A percentile compares a stretch with the other conserved stretches of the same genome.
Conservation (phyloP, 2,888 invertebrate genomes). For the Pelosia muscerda region DNA sequence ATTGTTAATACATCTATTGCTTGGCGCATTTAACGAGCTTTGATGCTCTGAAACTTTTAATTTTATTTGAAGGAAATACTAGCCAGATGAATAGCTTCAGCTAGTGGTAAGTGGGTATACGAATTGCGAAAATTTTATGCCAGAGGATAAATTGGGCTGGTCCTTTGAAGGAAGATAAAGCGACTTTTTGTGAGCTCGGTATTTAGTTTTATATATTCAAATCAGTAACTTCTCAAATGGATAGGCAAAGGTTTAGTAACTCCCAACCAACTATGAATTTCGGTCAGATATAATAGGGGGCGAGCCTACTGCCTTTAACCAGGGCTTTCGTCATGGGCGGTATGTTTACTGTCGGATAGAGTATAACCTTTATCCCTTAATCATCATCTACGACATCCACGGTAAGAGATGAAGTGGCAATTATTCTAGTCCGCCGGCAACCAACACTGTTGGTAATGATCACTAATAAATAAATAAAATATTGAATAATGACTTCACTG, state of each 20-base stretch:
- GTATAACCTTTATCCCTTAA: background rate
- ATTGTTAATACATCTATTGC: slow-evolving; percentile 70
- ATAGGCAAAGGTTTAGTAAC: too few relatives aligned
- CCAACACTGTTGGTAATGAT: too few relatives aligned
- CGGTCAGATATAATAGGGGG: background rate
- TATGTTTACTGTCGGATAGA: background rate
- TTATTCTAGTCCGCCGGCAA: too few relatives aligned
- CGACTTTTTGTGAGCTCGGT: too few relatives aligned
- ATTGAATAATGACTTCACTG: too few relatives aligned
- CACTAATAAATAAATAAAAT: too few relatives aligned
- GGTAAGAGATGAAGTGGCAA: too few relatives aligned
- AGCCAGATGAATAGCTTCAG: slow-evolving; percentile 50
- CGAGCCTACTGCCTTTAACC: background rate
- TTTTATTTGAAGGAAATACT: slow-evolving; percentile 52
- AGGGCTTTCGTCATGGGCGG: background rate
- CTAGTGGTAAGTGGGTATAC: background rate
- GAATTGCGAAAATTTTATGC: background rate
- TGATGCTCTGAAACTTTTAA: slow-evolving; percentile 54
- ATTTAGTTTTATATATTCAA: too few relatives aligned
- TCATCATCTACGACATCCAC: background rate
- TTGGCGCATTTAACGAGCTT: slow-evolving; percentile 68
- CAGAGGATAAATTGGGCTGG: background rate
- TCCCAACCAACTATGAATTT: background rate
- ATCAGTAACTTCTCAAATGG: too few relatives aligned
- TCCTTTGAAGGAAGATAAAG: background rate